Conservation (phyloP, 2,113 vertebrate genomes). For the Podarcis raffonei region DNA sequence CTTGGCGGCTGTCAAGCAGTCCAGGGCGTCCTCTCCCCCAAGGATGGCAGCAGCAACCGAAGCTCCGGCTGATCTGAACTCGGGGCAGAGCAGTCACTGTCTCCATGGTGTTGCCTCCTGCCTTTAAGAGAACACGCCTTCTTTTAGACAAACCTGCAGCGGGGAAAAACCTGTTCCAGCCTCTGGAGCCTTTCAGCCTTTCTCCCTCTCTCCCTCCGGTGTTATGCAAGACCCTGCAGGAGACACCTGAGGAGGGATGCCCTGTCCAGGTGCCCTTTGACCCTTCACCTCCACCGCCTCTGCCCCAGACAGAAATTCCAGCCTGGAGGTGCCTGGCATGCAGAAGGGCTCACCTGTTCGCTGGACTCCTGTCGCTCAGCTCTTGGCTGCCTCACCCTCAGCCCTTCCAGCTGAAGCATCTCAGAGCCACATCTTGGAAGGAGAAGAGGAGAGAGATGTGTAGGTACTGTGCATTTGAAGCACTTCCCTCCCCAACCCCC, state of each 20-base stretch:
- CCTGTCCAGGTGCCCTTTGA: no score
- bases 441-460: no score
- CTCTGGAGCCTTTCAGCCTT: constrained; percentile 17
- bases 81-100: constrained; percentile 10
- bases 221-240: no score
- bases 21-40: neutral
- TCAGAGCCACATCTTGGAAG: no score
- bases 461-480: no score
- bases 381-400: neutral
- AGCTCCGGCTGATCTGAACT: neutral
- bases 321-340: neutral
- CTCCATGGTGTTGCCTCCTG: neutral
- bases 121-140: constrained; percentile 41
- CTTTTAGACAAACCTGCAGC: constrained; percentile 34
- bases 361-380: neutral
- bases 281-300: neutral
- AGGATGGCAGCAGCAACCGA: neutral
- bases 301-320: neutral
- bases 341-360: neutral
- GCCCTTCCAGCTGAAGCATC: no score
- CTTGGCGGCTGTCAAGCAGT: neutral
- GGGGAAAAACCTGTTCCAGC: constrained; percentile 38
- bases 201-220: neutral
- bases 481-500: no score
- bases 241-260: neutral